These are phyloP conservation scores for Cygnus buccinator DNA, from an alignment of 2,113 vertebrate genomes.

Conservation along the genomic window DNA sequence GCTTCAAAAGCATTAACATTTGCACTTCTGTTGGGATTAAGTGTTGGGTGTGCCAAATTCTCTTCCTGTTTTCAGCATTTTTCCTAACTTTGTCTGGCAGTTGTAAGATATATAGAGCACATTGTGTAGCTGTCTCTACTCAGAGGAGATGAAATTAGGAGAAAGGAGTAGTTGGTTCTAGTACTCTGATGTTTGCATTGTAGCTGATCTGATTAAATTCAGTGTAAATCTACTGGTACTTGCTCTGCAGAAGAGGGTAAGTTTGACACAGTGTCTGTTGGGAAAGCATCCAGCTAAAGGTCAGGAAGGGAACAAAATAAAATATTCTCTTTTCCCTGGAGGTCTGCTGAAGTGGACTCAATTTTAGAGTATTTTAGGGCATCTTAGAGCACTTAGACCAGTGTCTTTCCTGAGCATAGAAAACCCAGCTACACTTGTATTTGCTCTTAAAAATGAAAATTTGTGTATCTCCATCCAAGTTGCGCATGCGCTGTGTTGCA, in stretches of 20 bases:
- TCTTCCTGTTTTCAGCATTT: constrained; percentile 31
- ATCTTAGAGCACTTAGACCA: background rate
- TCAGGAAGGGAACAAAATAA: background rate
- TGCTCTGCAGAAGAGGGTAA: background rate
- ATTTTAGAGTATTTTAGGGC: background rate
- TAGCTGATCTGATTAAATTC: background rate
- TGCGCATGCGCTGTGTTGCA: background rate
- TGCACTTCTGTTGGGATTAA: constrained; percentile 9
- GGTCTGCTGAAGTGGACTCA: background rate
- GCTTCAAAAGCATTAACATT: background rate
- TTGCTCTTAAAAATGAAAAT: background rate
- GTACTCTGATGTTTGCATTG: background rate
- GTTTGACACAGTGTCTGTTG: background rate
- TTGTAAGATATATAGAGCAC: background rate
- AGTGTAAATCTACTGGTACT: background rate
- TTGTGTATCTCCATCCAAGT: background rate
- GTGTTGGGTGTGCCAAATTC: constrained; percentile 14
- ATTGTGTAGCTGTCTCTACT: background rate
- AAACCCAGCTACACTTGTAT: background rate
- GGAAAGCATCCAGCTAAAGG: background rate
- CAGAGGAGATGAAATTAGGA: background rate
- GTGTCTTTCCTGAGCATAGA: background rate
- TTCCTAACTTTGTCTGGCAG: background rate
- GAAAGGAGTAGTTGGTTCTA: background rate
- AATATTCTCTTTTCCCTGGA: background rate